Evolutionary conservation across 2,888 invertebrate species (phyloP), one percentile per base, ranked within the genome.

Genomic region (Augochlorella aurata): DNA sequence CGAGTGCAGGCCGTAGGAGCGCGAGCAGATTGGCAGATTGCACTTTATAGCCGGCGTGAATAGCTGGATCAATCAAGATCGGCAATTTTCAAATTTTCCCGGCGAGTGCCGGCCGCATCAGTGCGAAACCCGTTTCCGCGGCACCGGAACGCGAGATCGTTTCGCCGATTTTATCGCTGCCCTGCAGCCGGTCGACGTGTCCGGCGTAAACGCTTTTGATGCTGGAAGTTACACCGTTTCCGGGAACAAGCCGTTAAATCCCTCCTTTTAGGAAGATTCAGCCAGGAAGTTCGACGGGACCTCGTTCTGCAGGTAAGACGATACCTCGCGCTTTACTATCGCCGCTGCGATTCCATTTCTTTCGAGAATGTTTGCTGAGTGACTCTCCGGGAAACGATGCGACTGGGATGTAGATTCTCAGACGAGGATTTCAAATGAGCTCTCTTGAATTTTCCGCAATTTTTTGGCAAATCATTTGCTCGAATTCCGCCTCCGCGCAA

Each of bases 11-110:
- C 47, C 12, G 24, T 47, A 69, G 74, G 47, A 52, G 50, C 58
- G 71, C 44, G 58, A 18, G 74, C 70, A 71, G 86, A 83, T 86
- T 85, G 86, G 75, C 81, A 83, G 82, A 85, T 86, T 86, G 67
- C 79, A 73, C 65, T 79, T 82, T 67, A 75, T 77, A 75, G 77
- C 63, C 44, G 71, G 49, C 81, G 45, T 44, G 71, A 86, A 77
- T 77, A 81, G 78, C 74, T 58, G 74, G 58, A 58, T 76, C 87
- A 83, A 86, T 87, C 85, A 72, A 79, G 81, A 77, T 73, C 72
- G 77, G 82, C 79, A 86, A 86, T 87, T 83, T 86, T 83, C 83
- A 86, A 87, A 85, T 87, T 87, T 83, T 74, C 52, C 73, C 63
- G 69, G 71, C 47, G 21, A 16, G 58, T 21, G 50, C 54, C 29